Evolutionary conservation across 2,113 vertebrate species (phyloP), one percentile per base, ranked within the genome.

Genomic region (Oryzias celebensis): DNA sequence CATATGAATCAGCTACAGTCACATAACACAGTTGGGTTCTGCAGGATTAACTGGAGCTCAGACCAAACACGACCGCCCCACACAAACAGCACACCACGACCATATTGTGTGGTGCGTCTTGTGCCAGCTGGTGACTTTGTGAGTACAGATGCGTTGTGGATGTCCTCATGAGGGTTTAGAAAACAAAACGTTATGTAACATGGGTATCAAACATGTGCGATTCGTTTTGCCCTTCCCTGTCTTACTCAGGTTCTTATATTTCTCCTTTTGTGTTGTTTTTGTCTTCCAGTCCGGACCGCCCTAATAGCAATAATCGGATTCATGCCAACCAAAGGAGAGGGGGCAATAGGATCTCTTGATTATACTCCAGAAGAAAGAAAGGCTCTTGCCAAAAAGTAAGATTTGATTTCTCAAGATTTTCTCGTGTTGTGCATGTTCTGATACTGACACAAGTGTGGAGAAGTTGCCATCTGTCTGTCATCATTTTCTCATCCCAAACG

Each of bases 311-410:
- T 99, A 71, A 98, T 98, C 66, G 96, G 97, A 84, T 99, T 99
- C 91, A 99, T 99, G 97, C 96, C 97, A 70, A 98, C 96, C 41
- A 98, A 96, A 92, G 97, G 97, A 81, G 97, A 99, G 78, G 97
- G 97, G 62, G 97, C 97, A 52, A 98, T 99, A 82, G 97, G 97
- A 87, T 99, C 97, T 85, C 92, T 99, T 4, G 97, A 99, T 91
- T 99, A 99, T 46, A 98, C 96, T 28, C 95, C 96, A 16, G 97
- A 98, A 62, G 97, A 99, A 85, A 94, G 97, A 85, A 93, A 88
- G 91, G 87, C 94, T 13, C 95, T 99, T 50, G 97, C 97, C 81
- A 98, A 96, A 92, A 98, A 96, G 97, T 99, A 94, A 92, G 95
- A 81, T 76, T 65, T 56, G 43, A 4, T 59, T 23, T 42, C 78